Conservation (phyloP, 2,888 invertebrate species). For the Agriopis leucophaearia region DNA sequence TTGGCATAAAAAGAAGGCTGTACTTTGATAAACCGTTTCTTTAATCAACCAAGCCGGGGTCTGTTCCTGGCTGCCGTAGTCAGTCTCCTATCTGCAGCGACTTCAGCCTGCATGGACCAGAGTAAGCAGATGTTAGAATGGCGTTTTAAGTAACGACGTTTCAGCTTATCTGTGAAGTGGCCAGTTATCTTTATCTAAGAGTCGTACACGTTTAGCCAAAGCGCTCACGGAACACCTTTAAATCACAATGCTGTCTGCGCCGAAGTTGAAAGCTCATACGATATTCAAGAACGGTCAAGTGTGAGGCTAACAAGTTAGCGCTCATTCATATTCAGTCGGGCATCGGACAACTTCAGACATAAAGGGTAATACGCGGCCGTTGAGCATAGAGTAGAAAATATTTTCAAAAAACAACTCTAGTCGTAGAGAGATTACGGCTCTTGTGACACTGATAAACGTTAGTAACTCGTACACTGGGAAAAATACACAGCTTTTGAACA, state of each 20-base stretch:
- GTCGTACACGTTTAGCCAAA: conserved; percentile 18
- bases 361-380: conserved; percentile 38
- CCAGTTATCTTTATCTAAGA: not conserved
- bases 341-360: conserved; percentile 45
- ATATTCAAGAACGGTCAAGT: conserved; percentile 57
- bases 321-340: conserved; percentile 52
- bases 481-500: no score
- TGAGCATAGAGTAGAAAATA: not conserved
- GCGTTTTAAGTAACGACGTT: no score
- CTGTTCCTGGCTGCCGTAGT: no score
- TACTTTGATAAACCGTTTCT: not conserved
- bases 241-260: conserved; percentile 48
- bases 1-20: no score
- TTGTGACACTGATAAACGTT: no score
- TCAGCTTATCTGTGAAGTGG: no score
- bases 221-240: conserved; percentile 41
- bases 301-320: conserved; percentile 49
- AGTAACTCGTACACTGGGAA: no score
- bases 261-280: conserved; percentile 51
- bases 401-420: not conserved
- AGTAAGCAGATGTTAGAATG: no score
- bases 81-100: no score
- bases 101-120: no score
- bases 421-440: no score
- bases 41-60: not conserved